Evolutionary conservation across 2,888 invertebrate genomes (phyloP), one percentile per base, ranked within the genome.

Genomic region (Torymus auratus): DNA sequence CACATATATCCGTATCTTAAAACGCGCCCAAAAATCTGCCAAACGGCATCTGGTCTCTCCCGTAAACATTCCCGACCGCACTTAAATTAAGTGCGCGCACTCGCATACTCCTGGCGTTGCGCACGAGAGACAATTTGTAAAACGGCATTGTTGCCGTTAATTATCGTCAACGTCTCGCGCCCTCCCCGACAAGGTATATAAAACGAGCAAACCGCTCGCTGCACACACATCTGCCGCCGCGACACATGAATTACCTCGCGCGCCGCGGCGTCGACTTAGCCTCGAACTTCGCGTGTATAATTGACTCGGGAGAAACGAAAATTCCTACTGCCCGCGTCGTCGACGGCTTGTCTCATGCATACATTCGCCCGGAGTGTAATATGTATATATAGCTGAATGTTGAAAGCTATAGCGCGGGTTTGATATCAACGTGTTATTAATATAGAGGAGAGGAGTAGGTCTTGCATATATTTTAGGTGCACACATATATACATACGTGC

Each of bases 221-320:
- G 3, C 5, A 55, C 11, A 7, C n/a, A 17, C 23, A 68, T 12
- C 28, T 0, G 53, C 17, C 41, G 15, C 2, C 4, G 52, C 28
- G 69, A 62, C 76, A 50, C 76, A n/a, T 50, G 76, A 76, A 76
- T 76, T 76, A 62, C 68, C 64, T 55, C 55, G 52, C 15, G 17
- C 14, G 41, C 41, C 41, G 17, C 14, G 41, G 7, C 41, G 41
- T 10, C 41, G 41, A 41, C 41, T 41, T 41, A 41, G 41, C 41
- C 41, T 41, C 41, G 41, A 17, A 61, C 56, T 11, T 61, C 4
- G 23, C 62, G 15, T 17, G 41, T 50, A 62, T 69, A 76, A 76
- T 76, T 76, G 62, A 55, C 69, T 55, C 3, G 55, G 1, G 13
- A n/a, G 62, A 69, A n/a, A n/a, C 61, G 69, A 76, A 77, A 70